Evolutionary conservation across 2,113 vertebrate genomes (phyloP), one percentile per base, ranked within the genome.

Genomic region (Edolisoma coerulescens): DNA sequence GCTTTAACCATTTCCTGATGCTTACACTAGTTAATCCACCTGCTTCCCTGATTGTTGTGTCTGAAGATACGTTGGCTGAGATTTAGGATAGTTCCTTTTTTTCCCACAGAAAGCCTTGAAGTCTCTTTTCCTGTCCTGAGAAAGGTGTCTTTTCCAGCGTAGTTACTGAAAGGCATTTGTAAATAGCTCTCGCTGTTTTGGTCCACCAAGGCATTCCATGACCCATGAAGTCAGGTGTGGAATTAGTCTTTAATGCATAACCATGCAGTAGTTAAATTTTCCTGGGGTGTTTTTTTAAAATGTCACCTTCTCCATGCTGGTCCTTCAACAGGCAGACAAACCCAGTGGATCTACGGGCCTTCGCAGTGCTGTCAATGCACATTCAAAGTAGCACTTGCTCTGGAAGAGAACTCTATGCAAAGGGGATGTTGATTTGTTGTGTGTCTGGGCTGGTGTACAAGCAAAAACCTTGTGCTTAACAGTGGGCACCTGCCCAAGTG

Each of bases 231-330:
- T 90, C 65, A 76, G 82, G 41, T 73, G 45, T 93, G 78, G 74
- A 85, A 53, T 90, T 90, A 76, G 26, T 67, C 68, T 89, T 87
- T 92, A 86, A 93, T 88, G 74, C 17, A 5, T 95, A 94, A 91
- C 84, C 45, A 60, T 12, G 14, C 26, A 47, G 67, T 13, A 82
- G 67, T 90, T 88, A 80, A 35, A 41, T 93, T 92, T 88, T 87
- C 60, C 64, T 67, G 52, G 60, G 9, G 9, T 93, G 12, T 5
- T 28, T 49, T 53, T 60, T 52, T 17, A 0, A 84, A 85, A 52
- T 77, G 56, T 60, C 57, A 32, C 83, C 52, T 47, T 84, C 41
- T 78, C 68, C 0, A 0, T 77, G 59, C 41, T 61, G 20, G 41
- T 75, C 52, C 30, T 81, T 89, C 0, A 2, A 24, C 75, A 71